Conservation (phyloP, 2,797 vertebrate genomes). For the Pipistrellus pygmaeus region DNA sequence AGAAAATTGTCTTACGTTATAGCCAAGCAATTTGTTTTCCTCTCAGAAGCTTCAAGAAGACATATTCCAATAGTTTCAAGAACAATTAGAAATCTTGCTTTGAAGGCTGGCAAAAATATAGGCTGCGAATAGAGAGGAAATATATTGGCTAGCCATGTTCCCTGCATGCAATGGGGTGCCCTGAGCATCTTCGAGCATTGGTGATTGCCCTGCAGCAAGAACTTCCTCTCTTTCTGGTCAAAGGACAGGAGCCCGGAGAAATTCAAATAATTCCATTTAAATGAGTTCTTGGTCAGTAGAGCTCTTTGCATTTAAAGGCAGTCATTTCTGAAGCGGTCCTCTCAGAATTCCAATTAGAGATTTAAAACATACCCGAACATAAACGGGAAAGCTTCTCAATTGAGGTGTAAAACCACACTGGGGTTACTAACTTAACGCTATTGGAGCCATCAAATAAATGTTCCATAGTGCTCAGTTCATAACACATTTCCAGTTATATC, state of each 20-base stretch:
- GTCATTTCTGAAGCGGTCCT: conserved; percentile 66
- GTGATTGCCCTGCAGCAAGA: neutral
- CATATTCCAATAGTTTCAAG: conserved; percentile 14
- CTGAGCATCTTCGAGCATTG: neutral
- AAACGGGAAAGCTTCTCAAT: conserved; percentile 61
- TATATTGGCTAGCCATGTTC: neutral
- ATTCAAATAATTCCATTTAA: conserved; percentile 60
- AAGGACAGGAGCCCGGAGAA: conserved; percentile 53
- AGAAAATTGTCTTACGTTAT: conserved; percentile 46
- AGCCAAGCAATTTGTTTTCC: conserved; percentile 46
- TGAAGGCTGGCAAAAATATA: conserved; percentile 47
- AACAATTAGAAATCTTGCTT: conserved; percentile 60
- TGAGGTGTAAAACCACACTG: conserved; percentile 61
- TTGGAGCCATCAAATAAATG: conserved; percentile 72
- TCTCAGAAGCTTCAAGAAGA: neutral
- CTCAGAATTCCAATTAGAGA: conserved; percentile 74
- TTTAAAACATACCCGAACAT: conserved; percentile 7
- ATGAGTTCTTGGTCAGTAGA: conserved; percentile 60
- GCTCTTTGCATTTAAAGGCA: conserved; percentile 70
- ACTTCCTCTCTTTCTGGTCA: conserved; percentile 41
- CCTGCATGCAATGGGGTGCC: neutral
- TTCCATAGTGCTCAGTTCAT: conserved; percentile 56
- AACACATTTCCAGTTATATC: conserved; percentile 68
- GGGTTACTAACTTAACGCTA: conserved; percentile 65
- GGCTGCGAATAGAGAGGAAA: neutral